Conservation (phyloP, 2,113 vertebrate species). For the Holacanthus passer region DNA sequence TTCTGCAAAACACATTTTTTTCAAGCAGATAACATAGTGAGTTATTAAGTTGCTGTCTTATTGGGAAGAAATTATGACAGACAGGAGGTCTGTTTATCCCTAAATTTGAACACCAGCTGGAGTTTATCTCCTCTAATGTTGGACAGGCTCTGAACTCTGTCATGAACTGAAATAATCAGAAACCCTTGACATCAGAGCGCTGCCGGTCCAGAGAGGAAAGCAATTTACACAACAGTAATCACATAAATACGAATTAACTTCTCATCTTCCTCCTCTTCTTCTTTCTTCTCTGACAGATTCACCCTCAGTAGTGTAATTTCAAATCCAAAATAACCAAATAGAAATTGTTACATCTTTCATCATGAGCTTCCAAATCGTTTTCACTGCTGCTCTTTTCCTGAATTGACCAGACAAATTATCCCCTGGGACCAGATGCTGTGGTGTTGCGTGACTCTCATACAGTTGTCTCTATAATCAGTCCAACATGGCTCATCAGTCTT, state of each 20-base stretch:
- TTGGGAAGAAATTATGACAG: slow-evolving; percentile 35
- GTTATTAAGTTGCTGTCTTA: slow-evolving; percentile 39
- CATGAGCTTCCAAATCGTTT: slow-evolving; percentile 32
- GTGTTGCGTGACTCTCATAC: slow-evolving; percentile 67
- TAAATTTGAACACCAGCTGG: slow-evolving; percentile 34
- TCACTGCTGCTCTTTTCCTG: neutral
- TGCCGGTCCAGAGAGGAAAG: slow-evolving; percentile 24
- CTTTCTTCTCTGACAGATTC: slow-evolving; percentile 19
- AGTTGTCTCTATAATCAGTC: slow-evolving; percentile 73
- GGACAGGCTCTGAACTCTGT: slow-evolving; percentile 34
- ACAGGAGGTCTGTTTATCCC: slow-evolving; percentile 26
- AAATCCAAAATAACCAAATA: slow-evolving; percentile 35
- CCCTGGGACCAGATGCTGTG: slow-evolving; percentile 32
- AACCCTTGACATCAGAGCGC: slow-evolving; percentile 23
- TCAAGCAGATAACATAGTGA: slow-evolving; percentile 22
- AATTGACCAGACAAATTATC: slow-evolving; percentile 44
- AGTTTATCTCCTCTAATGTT: slow-evolving; percentile 49
- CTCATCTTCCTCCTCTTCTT: slow-evolving; percentile 16
- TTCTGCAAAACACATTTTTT: slow-evolving; percentile 25
- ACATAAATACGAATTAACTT: slow-evolving; percentile 51
- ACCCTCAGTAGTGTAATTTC: slow-evolving; percentile 2
- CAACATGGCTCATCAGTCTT: slow-evolving; percentile 66
- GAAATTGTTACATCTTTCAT: slow-evolving; percentile 14
- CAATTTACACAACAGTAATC: slow-evolving; percentile 27
- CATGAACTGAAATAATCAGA: slow-evolving; percentile 40